A percentile compares a stretch with the other conserved stretches of the same genome.
These are phyloP conservation scores for Dryadula phaetusa DNA, from an alignment of 2,888 invertebrate species.

Conservation along the genomic window DNA sequence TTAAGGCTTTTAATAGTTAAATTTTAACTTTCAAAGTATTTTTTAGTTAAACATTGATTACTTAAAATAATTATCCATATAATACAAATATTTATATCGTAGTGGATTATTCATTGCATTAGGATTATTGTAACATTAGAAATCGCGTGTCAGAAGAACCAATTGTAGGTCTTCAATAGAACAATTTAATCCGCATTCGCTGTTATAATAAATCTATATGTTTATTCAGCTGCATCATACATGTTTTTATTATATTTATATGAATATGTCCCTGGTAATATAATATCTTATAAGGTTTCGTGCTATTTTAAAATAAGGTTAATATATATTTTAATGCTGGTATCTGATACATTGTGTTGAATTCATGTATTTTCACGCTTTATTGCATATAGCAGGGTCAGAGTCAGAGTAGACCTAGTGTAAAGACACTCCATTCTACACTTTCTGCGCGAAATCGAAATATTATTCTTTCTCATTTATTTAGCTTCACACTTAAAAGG, in stretches of 20 bases:
- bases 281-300: slow-evolving; percentile 10
- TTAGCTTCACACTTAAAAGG: too few species aligned
- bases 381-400: too few species aligned
- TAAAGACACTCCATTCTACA: too few species aligned
- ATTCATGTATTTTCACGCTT: too few species aligned
- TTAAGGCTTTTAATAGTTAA: too few species aligned
- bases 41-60: too few species aligned
- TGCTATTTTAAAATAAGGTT: background rate
- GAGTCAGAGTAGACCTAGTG: too few species aligned
- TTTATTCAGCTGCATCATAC: slow-evolving; percentile 12
- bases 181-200: slow-evolving; percentile 18
- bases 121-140: slow-evolving; percentile 3
- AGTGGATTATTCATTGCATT: background rate
- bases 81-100: background rate
- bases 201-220: slow-evolving; percentile 7
- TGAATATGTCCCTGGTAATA: slow-evolving; percentile 15
- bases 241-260: slow-evolving; percentile 11
- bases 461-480: too few species aligned
- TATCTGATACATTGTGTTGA: too few species aligned
- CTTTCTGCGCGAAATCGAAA: too few species aligned
- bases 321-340: background rate
- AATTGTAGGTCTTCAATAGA: slow-evolving; percentile 29
- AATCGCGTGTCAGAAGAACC: slow-evolving; percentile 1
- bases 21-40: too few species aligned
- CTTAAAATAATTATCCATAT: too few species aligned